These are phyloP conservation scores for Sturnus vulgaris DNA, from an alignment of 2,113 vertebrate species.

Conservation along the genomic window DNA sequence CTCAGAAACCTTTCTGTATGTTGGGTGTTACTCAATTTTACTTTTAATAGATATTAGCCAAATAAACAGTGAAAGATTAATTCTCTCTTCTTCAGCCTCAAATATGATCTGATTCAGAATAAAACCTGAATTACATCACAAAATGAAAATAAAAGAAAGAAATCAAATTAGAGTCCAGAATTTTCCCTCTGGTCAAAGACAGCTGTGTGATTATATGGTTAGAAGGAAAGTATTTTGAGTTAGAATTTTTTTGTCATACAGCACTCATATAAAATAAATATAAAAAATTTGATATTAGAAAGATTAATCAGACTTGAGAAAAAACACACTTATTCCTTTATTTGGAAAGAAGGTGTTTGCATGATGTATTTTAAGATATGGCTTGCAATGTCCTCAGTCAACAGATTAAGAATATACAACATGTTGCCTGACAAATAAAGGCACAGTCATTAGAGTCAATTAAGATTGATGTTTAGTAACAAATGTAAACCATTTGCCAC, in stretches of 20 bases:
- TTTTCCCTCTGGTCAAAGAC: not conserved
- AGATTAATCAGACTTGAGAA: not conserved
- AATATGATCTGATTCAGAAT: not conserved
- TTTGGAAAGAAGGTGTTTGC: not conserved
- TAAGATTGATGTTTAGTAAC: conserved; percentile 51
- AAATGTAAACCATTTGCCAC: conserved; percentile 55
- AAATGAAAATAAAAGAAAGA: not conserved
- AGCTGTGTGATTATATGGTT: not conserved
- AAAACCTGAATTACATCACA: not conserved
- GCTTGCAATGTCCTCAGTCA: not conserved
- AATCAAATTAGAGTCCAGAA: not conserved
- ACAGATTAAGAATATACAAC: conserved; percentile 12
- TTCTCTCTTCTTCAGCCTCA: not conserved
- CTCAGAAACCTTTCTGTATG: not conserved
- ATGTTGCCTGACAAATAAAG: conserved; percentile 41
- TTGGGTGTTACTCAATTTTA: not conserved
- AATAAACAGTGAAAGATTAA: not conserved
- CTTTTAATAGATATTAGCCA: not conserved
- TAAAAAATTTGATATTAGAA: not conserved
- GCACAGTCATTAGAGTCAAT: conserved; percentile 2
- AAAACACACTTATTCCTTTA: not conserved
- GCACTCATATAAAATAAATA: not conserved
- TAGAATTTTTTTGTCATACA: not conserved
- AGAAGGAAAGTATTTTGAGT: not conserved
- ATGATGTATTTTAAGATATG: not conserved